Base-by-base conservation (phyloP, 2,797 vertebrate genomes). In the Notoglanidium macrostoma region DNA sequence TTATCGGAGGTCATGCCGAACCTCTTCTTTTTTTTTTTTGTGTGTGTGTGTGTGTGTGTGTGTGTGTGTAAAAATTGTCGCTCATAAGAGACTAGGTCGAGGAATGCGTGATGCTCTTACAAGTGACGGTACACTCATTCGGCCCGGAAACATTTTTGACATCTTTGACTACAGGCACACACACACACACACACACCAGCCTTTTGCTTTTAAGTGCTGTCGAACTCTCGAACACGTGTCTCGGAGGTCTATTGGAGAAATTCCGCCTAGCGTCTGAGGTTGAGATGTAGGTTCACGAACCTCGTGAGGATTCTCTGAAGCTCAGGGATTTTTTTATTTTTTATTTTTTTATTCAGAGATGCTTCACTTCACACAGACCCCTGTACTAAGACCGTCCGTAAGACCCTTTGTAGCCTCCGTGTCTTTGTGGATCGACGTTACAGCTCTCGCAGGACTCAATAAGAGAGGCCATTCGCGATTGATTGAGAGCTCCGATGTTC, bases 311-410 rank as follows among this genome's bases (percentile, higher is more conserved):
- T 72, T 84, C 87, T 88, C 51, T 49, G 63, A 83, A 95, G 95
- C 96, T 98, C 97, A 97, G 97, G 84, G 83, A 88, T n/a, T 94
- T 57, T 94, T 95, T 84, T 86, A 76, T 89, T 93, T 21, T 40
- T 23, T 72, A 14, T 95, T 95, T 82, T 87, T 83, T 88, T 92
- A 63, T 63, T 54, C 21, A 46, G 68, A 74, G 87, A 88, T 55
- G 3, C 74, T 79, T 85, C 78, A 77, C 55, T 79, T 73, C 78
- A 86, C 46, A 57, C 72, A 74, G 46, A 35, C 55, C 87, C 40
- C 32, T 35, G 40, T 54, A 3, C 70, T 14, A 11, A 19, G 32
- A 14, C 29, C 19, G 11, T 29, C 12, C 4, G 46, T 54, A 32
- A 55, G 57, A 74, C 51, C 35, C 57, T 72, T 59, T 61, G 15